Conservation (phyloP, 2,113 vertebrate species). For the Mobula hypostoma region DNA sequence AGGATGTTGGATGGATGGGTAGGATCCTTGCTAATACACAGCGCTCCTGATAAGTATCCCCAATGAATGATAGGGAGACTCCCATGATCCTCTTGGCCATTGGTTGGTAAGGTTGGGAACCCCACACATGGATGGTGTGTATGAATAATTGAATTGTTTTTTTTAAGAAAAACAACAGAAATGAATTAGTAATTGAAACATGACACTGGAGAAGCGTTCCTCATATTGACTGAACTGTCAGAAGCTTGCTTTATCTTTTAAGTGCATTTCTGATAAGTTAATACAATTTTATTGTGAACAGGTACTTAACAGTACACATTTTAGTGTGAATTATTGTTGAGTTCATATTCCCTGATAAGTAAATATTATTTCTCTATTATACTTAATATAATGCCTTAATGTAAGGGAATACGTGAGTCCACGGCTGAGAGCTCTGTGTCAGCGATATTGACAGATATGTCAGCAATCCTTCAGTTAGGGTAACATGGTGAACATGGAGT, state of each 20-base stretch:
- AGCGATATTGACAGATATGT: neutral
- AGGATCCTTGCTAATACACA: too few relatives aligned
- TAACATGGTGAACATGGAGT: neutral
- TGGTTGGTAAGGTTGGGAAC: too few relatives aligned
- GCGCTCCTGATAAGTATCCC: too few relatives aligned
- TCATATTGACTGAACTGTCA: conserved; percentile 8
- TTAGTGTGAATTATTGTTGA: conserved; percentile 32
- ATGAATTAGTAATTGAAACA: conserved; percentile 16
- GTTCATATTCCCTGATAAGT: conserved; percentile 32
- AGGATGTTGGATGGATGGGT: too few relatives aligned
- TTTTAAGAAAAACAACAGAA: neutral
- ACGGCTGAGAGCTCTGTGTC: conserved; percentile 1
- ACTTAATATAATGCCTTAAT: conserved; percentile 36
- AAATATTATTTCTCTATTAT: conserved; percentile 21
- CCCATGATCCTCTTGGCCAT: too few relatives aligned
- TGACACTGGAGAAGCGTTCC: neutral
- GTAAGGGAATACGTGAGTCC: conserved; percentile 44
- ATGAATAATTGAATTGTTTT: conserved; percentile 27
- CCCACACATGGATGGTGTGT: neutral
- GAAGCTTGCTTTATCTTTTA: conserved; percentile 5
- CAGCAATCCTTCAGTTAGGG: neutral
- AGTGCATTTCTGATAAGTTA: conserved; percentile 28
- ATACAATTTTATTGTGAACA: conserved; percentile 13
- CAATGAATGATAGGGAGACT: too few relatives aligned
- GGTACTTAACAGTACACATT: conserved; percentile 2